Percentiles rank a stretch among this genome's conserved stretches.
Conservation (phyloP, 2,888 invertebrate species). For the Loripinus fragilis region DNA sequence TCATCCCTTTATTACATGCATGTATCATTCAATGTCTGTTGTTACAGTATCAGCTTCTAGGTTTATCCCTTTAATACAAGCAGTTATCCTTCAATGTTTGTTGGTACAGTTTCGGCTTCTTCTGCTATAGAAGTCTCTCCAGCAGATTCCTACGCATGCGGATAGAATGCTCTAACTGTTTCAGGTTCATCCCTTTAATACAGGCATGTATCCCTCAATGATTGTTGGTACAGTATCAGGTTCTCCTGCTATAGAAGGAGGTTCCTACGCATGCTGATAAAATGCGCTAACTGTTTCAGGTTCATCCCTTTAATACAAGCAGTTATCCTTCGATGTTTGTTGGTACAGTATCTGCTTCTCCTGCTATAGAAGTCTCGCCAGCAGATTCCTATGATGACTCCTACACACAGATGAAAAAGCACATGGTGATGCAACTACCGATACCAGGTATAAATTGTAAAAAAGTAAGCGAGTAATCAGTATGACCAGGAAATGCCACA, state of each 20-base stretch:
- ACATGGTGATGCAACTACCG: slow-evolving; percentile 44
- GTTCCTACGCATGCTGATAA: no score
- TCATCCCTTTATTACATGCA: no score
- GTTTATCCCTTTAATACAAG: slow-evolving; percentile 28
- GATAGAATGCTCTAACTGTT: no score
- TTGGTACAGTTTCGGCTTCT: slow-evolving; percentile 55
- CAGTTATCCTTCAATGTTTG: slow-evolving; percentile 24
- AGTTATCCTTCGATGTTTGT: slow-evolving; percentile 28
- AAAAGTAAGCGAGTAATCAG: no score
- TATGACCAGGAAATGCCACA: no score
- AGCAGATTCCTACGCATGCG: slow-evolving; percentile 35
- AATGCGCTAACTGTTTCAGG: no score
- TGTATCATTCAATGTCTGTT: no score
- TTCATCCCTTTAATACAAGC: slow-evolving; percentile 27
- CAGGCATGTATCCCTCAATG: slow-evolving; percentile 9
- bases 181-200: slow-evolving; percentile 36
- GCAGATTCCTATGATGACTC: slow-evolving; percentile 39
- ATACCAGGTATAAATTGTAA: slow-evolving; percentile 26
- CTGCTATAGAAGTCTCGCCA: slow-evolving; percentile 50
- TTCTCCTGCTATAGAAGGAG: slow-evolving; percentile 56
- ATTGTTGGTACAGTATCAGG: slow-evolving; percentile 51
- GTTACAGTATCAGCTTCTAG: no score
- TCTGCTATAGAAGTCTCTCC: slow-evolving; percentile 53
- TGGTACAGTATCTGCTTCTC: slow-evolving; percentile 56
- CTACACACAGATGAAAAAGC: slow-evolving; percentile 48